Conservation (phyloP, 2,113 vertebrate genomes). For the Gobio gobio region DNA sequence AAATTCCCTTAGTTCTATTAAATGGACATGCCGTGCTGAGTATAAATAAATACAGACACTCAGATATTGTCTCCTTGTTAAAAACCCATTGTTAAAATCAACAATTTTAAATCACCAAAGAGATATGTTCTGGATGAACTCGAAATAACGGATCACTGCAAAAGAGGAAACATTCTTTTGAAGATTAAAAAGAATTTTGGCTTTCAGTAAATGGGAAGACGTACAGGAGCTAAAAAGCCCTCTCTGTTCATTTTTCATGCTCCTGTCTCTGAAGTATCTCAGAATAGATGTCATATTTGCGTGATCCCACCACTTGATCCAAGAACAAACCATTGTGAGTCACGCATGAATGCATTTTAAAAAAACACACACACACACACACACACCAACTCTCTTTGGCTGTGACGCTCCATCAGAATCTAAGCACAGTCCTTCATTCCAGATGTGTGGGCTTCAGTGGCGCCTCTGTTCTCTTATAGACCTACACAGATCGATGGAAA, state of each 20-base stretch:
- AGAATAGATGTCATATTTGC: constrained; percentile 26
- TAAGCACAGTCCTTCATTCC: constrained; percentile 27
- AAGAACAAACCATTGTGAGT: constrained; percentile 6
- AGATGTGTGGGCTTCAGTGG: constrained; percentile 43
- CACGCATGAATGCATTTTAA: constrained; percentile 18
- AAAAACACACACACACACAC: constrained; percentile 40
- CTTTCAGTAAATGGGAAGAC: background rate
- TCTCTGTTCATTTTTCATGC: background rate
- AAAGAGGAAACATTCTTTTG: background rate
- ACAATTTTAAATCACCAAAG: background rate
- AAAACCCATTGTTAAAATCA: background rate
- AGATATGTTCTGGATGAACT: background rate
- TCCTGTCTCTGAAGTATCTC: background rate
- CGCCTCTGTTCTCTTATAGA: constrained; percentile 46
- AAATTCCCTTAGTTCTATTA: constrained; percentile 15
- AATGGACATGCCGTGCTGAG: background rate
- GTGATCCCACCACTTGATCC: constrained; percentile 27
- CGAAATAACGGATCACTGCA: background rate
- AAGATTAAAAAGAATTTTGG: constrained; percentile 2
- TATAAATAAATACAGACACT: background rate
- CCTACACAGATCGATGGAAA: constrained; percentile 51
- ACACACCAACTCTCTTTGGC: background rate
- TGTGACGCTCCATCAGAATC: constrained; percentile 36
- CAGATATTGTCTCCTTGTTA: background rate
- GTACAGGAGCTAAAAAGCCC: background rate